These are phyloP conservation scores for Pangasius sanitwongsei DNA, from an alignment of 2,797 vertebrate genomes.

Conservation along the genomic window DNA sequence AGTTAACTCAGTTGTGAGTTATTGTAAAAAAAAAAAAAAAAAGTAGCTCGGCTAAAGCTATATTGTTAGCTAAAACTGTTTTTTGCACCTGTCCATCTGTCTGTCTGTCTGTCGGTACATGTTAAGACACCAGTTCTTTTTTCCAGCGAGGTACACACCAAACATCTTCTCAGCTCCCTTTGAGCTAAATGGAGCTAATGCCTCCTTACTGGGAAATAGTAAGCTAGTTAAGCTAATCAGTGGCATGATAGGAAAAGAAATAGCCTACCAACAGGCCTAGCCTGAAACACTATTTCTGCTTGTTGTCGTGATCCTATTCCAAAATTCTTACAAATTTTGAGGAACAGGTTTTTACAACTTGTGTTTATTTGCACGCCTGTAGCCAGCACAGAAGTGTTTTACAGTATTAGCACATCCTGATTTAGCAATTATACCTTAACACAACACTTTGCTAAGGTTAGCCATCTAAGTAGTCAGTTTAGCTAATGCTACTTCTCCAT, in stretches of 20 bases:
- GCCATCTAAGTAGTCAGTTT: background rate
- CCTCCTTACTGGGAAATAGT: background rate
- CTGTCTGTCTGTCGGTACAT: background rate
- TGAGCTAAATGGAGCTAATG: background rate
- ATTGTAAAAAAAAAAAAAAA: background rate
- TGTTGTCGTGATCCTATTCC: background rate
- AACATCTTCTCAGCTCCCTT: background rate
- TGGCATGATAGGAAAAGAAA: background rate
- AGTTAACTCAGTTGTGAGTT: constrained; percentile 22
- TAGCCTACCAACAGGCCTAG: background rate
- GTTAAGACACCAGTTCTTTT: background rate
- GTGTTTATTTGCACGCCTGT: background rate
- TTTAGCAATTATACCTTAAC: background rate
- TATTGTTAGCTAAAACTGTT: background rate
- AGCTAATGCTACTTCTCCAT: background rate
- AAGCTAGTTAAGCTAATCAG: background rate
- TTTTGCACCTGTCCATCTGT: background rate
- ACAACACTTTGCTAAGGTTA: background rate
- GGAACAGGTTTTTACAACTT: background rate
- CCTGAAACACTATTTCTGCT: background rate
- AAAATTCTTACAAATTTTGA: background rate
- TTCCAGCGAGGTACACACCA: background rate
- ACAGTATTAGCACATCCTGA: background rate
- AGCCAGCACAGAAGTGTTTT: background rate
- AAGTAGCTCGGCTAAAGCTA: background rate